Conservation (phyloP, 2,113 vertebrate genomes). For the Strix uralensis region DNA sequence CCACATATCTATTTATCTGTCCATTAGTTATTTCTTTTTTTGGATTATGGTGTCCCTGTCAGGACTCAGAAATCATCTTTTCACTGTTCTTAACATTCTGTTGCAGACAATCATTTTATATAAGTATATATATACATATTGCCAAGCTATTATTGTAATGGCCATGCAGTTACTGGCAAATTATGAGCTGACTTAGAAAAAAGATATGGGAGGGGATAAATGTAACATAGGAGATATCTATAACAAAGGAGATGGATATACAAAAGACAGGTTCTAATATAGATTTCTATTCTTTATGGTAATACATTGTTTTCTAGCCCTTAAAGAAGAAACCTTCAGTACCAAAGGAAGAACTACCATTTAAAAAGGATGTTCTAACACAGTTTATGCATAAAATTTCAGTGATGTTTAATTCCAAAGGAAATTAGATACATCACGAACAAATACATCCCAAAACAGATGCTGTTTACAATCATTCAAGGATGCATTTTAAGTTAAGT, state of each 20-base stretch:
- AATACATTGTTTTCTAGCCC: not conserved
- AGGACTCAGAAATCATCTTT: not conserved
- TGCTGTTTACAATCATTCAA: not conserved
- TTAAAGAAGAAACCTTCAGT: not conserved
- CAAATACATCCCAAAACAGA: not conserved
- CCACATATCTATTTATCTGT: not conserved
- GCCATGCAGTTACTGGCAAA: not conserved
- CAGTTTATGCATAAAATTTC: not conserved
- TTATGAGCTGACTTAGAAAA: not conserved
- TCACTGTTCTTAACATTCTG: not conserved
- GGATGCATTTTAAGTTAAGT: not conserved
- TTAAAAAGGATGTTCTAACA: not conserved
- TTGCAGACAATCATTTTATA: not conserved
- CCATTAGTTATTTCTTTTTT: not conserved
- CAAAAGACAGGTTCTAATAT: conserved; percentile 20
- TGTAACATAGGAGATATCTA: not conserved
- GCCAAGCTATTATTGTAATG: not conserved
- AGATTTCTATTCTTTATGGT: conserved; percentile 27
- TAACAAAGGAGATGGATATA: not conserved
- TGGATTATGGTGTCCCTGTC: not conserved
- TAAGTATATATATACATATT: not conserved
- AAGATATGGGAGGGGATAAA: not conserved
- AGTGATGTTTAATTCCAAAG: not conserved
- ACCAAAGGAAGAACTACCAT: not conserved
- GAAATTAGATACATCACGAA: not conserved